These are phyloP conservation scores for Harpagifer antarcticus DNA, from an alignment of 2,797 vertebrate species.

Conservation along the genomic window DNA sequence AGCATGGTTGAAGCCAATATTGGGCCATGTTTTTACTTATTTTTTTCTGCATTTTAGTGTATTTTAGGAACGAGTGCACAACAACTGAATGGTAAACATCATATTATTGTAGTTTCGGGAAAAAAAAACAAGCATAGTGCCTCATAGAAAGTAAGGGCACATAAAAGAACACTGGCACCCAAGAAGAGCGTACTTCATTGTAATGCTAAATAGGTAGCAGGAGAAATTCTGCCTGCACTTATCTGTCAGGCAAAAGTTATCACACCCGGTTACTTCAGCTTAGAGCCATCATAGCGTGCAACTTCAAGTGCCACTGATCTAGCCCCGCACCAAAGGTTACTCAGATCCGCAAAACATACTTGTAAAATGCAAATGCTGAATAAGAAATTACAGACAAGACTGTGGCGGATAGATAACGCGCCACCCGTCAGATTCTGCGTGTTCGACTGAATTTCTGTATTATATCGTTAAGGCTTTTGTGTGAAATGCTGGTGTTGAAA, in stretches of 20 bases:
- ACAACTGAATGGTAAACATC: slow-evolving; percentile 41
- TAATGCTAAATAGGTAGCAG: slow-evolving; percentile 69
- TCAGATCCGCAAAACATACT: slow-evolving; percentile 60
- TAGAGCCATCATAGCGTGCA: slow-evolving; percentile 44
- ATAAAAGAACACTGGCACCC: slow-evolving; percentile 67
- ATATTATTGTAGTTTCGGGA: slow-evolving; percentile 35
- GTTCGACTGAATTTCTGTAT: slow-evolving; percentile 24
- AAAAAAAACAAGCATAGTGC: slow-evolving; percentile 10
- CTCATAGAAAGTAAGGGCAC: slow-evolving; percentile 58
- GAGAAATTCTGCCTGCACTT: slow-evolving; percentile 64
- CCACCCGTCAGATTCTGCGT: slow-evolving; percentile 40
- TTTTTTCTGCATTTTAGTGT: slow-evolving; percentile 21
- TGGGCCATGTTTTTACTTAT: neutral
- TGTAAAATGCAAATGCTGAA: slow-evolving; percentile 68
- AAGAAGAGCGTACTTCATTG: slow-evolving; percentile 65
- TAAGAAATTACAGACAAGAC: slow-evolving; percentile 48
- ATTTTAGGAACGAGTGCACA: slow-evolving; percentile 19
- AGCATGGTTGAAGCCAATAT: slow-evolving; percentile 10
- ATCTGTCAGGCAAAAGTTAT: slow-evolving; percentile 75
- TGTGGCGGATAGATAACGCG: slow-evolving; percentile 54
- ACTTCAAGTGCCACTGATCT: slow-evolving; percentile 62
- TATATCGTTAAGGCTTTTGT: slow-evolving; percentile 46
- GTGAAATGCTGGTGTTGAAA: slow-evolving; percentile 31
- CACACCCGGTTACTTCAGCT: slow-evolving; percentile 74
- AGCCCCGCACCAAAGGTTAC: slow-evolving; percentile 65